Evolutionary conservation across 2,113 vertebrate species (phyloP).

Genomic region (Xyliphius kryptos): DNA sequence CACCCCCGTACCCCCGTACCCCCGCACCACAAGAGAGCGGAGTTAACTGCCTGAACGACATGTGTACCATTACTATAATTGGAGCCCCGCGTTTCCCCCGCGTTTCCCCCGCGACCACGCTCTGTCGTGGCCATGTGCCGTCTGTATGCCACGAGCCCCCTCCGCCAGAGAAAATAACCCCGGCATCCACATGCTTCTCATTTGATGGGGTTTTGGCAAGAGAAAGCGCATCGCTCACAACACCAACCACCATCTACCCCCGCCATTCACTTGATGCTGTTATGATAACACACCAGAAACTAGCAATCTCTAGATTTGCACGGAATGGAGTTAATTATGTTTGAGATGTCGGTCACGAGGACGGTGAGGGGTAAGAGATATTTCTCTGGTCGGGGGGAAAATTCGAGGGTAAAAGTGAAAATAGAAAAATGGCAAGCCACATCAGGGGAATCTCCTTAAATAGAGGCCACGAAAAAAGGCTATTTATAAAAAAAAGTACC

Average conservation of each 20-base stretch:
- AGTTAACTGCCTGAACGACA: constrained; percentile 31
- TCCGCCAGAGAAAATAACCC: constrained; percentile 30
- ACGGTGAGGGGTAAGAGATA: constrained; percentile 36
- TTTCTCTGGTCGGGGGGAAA: constrained; percentile 38
- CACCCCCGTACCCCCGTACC: constrained; percentile 1
- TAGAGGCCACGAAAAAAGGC: constrained; percentile 38
- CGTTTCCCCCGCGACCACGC: constrained; percentile 1
- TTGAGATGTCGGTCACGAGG: constrained; percentile 23
- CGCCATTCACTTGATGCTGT: constrained; percentile 9
- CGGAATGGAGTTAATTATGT: constrained; percentile 30
- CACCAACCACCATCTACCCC: too few species aligned
- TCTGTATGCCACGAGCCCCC: constrained; percentile 28
- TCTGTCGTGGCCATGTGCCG: constrained; percentile 15
- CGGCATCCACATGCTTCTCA: constrained; percentile 14
- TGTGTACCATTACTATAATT: constrained; percentile 29
- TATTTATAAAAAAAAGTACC: constrained; percentile 37
- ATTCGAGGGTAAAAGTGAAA: constrained; percentile 40
- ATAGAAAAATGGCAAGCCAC: constrained; percentile 41
- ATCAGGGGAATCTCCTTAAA: constrained; percentile 40
- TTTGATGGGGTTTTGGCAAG: constrained; percentile 32
- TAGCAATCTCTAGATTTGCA: constrained; percentile 32
- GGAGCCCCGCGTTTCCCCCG: constrained; percentile 1
- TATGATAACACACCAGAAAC: constrained; percentile 32
- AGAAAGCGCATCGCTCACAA: constrained; percentile 27
- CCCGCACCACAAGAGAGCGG: constrained; percentile 29